Evolutionary conservation across 2,113 vertebrate genomes (phyloP).

Genomic region (Nyctibius bracteatus): DNA sequence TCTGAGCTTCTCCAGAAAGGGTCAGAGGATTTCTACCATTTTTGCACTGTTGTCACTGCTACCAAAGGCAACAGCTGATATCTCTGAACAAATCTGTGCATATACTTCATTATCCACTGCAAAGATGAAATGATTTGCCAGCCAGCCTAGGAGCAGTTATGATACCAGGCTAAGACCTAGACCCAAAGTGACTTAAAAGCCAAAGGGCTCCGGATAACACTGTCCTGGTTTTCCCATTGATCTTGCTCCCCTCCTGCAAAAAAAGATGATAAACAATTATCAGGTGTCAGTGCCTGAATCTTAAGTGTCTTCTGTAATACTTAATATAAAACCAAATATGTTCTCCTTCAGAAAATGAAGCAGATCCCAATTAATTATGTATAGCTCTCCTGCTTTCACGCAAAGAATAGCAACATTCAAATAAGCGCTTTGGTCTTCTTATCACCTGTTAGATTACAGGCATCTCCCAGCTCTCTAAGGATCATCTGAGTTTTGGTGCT

Average conservation of each 20-base stretch:
- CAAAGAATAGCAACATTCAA: conserved; percentile 36
- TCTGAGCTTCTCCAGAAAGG: not conserved
- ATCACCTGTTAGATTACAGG: conserved; percentile 54
- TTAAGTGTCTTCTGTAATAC: conserved; percentile 54
- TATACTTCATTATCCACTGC: not conserved
- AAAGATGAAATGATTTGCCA: not conserved
- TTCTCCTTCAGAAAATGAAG: conserved; percentile 62
- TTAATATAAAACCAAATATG: conserved; percentile 61
- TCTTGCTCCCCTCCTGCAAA: not conserved
- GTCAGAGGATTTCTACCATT: not conserved
- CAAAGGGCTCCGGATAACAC: not conserved
- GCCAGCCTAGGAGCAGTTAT: not conserved
- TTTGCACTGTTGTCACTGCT: not conserved
- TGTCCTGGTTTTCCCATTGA: not conserved
- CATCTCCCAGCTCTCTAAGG: conserved; percentile 12
- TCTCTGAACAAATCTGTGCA: not conserved
- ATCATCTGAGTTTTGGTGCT: not conserved
- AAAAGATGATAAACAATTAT: conserved; percentile 18
- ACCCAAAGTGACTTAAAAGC: not conserved
- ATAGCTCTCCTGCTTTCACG: conserved; percentile 17
- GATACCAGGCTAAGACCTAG: not conserved
- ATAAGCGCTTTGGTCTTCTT: not conserved
- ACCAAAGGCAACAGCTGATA: not conserved
- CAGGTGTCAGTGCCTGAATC: conserved; percentile 31
- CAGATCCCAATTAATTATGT: conserved; percentile 62